Conservation (phyloP, 2,113 vertebrate genomes). For the Podiceps cristatus region DNA sequence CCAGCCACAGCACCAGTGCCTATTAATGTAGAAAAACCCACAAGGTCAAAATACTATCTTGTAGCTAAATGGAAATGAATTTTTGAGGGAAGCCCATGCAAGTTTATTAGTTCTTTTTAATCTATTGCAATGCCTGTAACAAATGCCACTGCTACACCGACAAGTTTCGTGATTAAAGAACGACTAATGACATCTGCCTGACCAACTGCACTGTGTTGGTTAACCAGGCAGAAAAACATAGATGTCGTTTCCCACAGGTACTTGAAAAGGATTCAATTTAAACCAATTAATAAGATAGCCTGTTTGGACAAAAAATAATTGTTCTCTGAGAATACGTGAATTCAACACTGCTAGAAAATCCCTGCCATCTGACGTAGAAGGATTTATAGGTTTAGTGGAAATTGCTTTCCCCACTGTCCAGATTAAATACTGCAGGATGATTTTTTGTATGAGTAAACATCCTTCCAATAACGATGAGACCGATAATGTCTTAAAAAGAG, state of each 20-base stretch:
- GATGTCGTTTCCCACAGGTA: neutral
- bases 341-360: conserved; percentile 83
- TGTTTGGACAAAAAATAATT: conserved; percentile 48
- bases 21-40: neutral
- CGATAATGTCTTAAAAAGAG: conserved; percentile 78
- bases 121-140: neutral
- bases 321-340: conserved; percentile 63
- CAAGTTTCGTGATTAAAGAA: neutral
- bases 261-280: neutral
- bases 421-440: conserved; percentile 85
- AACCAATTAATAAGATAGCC: conserved; percentile 64
- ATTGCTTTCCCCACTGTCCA: conserved; percentile 86
- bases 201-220: neutral
- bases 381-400: conserved; percentile 90
- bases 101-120: neutral
- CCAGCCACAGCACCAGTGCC: neutral
- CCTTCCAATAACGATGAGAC: conserved; percentile 76
- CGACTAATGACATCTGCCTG: neutral
- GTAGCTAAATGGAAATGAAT: neutral
- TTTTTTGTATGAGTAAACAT: conserved; percentile 79
- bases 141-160: neutral
- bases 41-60: neutral
- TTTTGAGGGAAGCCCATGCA: neutral
- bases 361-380: conserved; percentile 87
- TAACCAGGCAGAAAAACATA: neutral